Evolutionary conservation across 2,888 invertebrate genomes (phyloP).

Genomic region (Tipula helvola): DNA sequence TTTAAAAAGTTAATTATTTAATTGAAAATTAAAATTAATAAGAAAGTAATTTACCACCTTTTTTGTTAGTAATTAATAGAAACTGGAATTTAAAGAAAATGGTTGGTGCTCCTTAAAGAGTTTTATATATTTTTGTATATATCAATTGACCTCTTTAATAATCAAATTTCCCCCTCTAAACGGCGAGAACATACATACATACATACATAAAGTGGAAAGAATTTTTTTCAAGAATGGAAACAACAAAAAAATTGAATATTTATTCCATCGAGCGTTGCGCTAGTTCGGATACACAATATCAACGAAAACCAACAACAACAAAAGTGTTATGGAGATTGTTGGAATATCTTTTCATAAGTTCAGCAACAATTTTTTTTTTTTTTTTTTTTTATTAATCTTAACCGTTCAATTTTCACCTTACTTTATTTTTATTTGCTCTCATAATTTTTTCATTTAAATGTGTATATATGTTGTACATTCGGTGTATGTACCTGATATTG

Average conservation of each 20-base stretch:
- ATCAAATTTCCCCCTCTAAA: neutral
- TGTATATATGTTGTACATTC: neutral
- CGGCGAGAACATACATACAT: neutral
- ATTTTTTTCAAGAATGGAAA: neutral
- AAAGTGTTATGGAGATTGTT: neutral
- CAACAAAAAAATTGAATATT: neutral
- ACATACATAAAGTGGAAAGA: neutral
- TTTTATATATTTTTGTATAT: neutral
- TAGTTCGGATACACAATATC: neutral
- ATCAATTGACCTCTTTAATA: neutral
- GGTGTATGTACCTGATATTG: neutral
- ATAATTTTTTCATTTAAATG: neutral
- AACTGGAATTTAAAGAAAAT: neutral
- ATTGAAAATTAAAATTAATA: neutral
- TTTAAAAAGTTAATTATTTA: neutral
- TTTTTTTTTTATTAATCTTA: neutral
- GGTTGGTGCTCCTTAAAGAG: neutral
- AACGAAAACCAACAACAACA: neutral
- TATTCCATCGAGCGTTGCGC: neutral
- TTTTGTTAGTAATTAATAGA: neutral
- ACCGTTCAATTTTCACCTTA: neutral
- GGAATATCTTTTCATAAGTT: neutral
- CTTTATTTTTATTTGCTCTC: neutral
- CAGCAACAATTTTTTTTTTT: neutral
- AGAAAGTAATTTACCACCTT: neutral